A percentile compares a stretch with the other conserved stretches of the same genome.
phyloP scores from a whole-genome alignment of 2,888 invertebrate genomes.

The Platycheirus rosarum region DNA sequence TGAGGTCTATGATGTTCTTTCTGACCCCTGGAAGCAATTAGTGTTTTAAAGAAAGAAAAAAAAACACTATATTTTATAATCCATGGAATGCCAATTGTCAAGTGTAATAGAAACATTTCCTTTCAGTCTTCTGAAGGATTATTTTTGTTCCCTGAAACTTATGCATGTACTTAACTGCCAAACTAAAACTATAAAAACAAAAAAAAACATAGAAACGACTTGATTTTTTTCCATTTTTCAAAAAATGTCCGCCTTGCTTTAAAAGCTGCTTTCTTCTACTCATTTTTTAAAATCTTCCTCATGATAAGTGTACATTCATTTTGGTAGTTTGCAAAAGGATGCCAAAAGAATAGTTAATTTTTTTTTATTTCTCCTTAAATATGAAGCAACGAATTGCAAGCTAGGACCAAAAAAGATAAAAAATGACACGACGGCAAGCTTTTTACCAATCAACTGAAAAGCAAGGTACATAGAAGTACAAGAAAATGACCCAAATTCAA shows the following conservation, averaged over 20 bases:
- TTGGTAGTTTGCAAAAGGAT: conserved; percentile 11
- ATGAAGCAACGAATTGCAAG: conserved; percentile 25
- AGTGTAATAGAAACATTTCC: neutral
- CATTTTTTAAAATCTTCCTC: neutral
- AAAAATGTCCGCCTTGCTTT: neutral
- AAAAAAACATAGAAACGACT: neutral
- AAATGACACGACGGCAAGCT: neutral
- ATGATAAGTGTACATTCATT: neutral
- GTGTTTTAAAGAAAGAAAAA: no score
- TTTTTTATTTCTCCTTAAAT: neutral
- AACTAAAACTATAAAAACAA: no score
- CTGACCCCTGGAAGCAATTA: no score
- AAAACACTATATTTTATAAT: no score
- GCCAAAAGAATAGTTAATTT: conserved; percentile 8
- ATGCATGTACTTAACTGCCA: neutral
- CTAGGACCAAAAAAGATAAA: neutral
- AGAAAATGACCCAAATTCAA: conserved; percentile 17
- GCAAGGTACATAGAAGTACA: neutral
- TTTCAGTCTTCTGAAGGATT: neutral
- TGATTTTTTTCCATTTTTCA: neutral
- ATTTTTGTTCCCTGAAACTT: neutral
- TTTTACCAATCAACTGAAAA: conserved; percentile 31
- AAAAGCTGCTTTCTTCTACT: neutral
- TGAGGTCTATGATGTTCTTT: no score
- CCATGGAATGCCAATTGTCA: neutral